Base-by-base conservation (phyloP, 2,113 vertebrate species). In the Embiotoca jacksoni region DNA sequence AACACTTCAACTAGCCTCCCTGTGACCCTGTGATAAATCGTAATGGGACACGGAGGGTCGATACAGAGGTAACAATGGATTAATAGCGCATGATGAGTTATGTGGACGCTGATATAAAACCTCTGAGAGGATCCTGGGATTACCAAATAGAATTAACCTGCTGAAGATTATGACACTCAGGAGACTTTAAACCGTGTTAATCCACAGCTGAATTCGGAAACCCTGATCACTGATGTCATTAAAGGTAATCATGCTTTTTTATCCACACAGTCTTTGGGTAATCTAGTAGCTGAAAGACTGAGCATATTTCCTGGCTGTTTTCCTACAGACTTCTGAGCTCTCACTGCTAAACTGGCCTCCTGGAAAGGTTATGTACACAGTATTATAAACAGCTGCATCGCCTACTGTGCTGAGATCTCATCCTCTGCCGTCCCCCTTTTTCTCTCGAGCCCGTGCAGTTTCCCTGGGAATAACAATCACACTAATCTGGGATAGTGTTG, bases 31-130 rank as follows among this genome's bases (percentile, higher is more conserved):
- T 74, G 75, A 64, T 66, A 31, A 13, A 37, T 3, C 5, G 13
- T 81, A 74, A 73, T 54, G 46, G 53, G 68, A 65, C 2, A 1
- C 62, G 32, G 53, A 32, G 54, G 75, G 81, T 91, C 86, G 1
- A 88, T 89, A 62, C 6, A 32, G 59, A 23, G 35, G 70, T 64
- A 76, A 69, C 57, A 63, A 36, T 64, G 71, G 81, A 78, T 89
- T 60, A 66, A 74, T 32, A 56, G 5, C 36, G 44, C 35, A 2
- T 8, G 64, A 36, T 75, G 46, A 75, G 0, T 80, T 67, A 80
- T 57, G n/a, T 14, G 44, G 16, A 56, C 49, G 13, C 54, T 33
- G 46, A 81, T 23, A 23, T 23, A 23, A 23, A 67, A 65, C 44
- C 14, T 52, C 53, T 46, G 31, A 41, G 32, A 9, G 47, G 15